Evolutionary conservation across 2,888 invertebrate species (phyloP), one percentile per base, ranked within the genome.

Genomic region (Eueremaeus valkanovi): DNA sequence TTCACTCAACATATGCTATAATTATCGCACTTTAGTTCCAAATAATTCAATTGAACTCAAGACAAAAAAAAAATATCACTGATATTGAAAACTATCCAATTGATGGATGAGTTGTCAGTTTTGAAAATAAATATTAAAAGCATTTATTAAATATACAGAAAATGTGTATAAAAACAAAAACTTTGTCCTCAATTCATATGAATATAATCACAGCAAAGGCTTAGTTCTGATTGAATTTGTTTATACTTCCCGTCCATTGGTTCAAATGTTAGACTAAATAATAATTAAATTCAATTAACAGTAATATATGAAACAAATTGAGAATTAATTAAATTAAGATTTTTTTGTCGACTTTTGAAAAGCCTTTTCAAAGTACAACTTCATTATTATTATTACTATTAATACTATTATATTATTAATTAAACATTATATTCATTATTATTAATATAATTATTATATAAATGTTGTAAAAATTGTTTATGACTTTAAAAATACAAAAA

Each of bases 291-390:
- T n/a, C n/a, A n/a, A n/a, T n/a, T n/a, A n/a, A n/a, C n/a, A n/a
- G n/a, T n/a, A n/a, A n/a, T n/a, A n/a, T n/a, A n/a, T n/a, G n/a
- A n/a, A n/a, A n/a, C n/a, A n/a, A n/a, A n/a, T n/a, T n/a, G n/a
- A n/a, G n/a, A n/a, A n/a, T n/a, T n/a, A n/a, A n/a, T n/a, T n/a
- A n/a, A n/a, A n/a, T 49, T 49, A 18, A 49, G 18, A 49, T 13
- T n/a, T 49, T 8, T 49, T 5, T 49, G 9, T n/a, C 8, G 13
- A 40, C 40, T 49, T 5, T 58, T 58, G 11, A 3, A 58, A 58
- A 58, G 58, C 58, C 58, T 58, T 51, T 58, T 58, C 58, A 58
- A 58, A 58, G 58, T 58, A 58, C 58, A 58, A 27, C 58, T n/a
- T 58, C 49, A n/a, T n/a, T 49, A n/a, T n/a, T 49, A 49, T n/a